Percentiles rank a stretch among this genome's conserved stretches.
Evolutionary conservation across 2,888 invertebrate genomes (phyloP).

Genomic region (Buathra laborator): DNA sequence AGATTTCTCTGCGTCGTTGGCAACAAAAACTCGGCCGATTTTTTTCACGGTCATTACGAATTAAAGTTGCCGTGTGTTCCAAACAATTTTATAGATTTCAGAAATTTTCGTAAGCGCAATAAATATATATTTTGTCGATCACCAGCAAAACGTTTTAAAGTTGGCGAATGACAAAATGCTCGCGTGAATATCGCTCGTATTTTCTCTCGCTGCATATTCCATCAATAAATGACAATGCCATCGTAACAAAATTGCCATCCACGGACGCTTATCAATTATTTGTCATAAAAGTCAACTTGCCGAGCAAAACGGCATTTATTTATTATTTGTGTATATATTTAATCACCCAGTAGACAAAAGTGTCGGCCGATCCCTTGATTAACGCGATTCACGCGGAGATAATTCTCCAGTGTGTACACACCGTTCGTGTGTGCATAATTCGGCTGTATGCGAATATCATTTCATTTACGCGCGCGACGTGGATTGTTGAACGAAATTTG

Average conservation of each 20-base stretch:
- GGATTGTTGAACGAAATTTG: not conserved
- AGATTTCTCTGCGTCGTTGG: too few relatives aligned
- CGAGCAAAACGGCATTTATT: constrained; percentile 9
- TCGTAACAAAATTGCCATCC: not conserved
- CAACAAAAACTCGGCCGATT: too few relatives aligned
- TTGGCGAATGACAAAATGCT: too few relatives aligned
- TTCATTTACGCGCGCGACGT: not conserved
- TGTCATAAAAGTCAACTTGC: constrained; percentile 16
- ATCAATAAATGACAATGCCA: not conserved
- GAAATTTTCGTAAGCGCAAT: not conserved
- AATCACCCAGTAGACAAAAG: constrained; percentile 20
- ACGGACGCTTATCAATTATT: constrained; percentile 28
- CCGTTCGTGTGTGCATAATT: constrained; percentile 6
- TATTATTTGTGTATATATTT: constrained; percentile 22
- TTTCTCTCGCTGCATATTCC: not conserved
- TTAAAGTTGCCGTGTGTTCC: not conserved
- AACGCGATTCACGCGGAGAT: constrained; percentile 23
- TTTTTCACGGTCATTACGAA: constrained; percentile 26
- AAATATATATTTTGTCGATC: not conserved
- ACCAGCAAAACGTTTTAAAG: not conserved
- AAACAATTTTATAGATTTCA: not conserved
- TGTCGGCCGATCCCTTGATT: constrained; percentile 9
- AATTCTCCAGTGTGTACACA: constrained; percentile 12
- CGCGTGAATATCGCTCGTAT: not conserved
- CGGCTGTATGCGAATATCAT: not conserved